These are phyloP conservation scores for Lathronympha strigana DNA, from an alignment of 2,888 invertebrate species.

Conservation along the genomic window DNA sequence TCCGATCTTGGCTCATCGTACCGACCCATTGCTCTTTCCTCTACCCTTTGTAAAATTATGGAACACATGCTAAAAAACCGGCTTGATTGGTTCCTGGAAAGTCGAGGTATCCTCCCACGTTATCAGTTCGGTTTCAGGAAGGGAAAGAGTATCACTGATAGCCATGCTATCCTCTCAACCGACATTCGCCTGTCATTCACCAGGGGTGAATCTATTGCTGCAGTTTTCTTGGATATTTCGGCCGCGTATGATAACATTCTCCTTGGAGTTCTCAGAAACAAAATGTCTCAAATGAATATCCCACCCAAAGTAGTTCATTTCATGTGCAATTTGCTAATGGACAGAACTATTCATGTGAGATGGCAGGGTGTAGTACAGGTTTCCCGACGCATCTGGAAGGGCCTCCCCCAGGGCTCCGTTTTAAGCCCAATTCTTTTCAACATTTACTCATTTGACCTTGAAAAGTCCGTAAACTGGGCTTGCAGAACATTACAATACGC, in stretches of 20 bases:
- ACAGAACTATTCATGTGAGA: not conserved
- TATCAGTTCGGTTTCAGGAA: not conserved
- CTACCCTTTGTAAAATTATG: not conserved
- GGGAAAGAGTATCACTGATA: not conserved
- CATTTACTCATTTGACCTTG: not conserved
- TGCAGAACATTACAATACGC: conserved; percentile 1
- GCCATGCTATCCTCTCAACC: not conserved
- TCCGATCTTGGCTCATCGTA: not conserved
- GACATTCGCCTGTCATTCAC: not conserved
- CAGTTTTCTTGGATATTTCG: not conserved
- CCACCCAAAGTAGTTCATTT: not conserved
- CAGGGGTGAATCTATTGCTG: not conserved
- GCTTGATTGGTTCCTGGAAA: not conserved
- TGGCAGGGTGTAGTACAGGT: not conserved
- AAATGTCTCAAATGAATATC: not conserved
- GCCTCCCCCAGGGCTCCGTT: not conserved
- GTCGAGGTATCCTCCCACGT: not conserved
- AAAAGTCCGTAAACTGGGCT: not conserved
- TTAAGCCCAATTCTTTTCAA: not conserved
- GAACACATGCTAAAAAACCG: not conserved
- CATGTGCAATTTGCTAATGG: not conserved
- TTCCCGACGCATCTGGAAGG: not conserved
- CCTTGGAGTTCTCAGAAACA: not conserved
- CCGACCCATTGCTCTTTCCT: not conserved
- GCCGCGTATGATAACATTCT: not conserved